Evolutionary conservation across 1,140 invertebrate genomes (phyloP).

Genomic region (Leptinotarsa lineolata): DNA sequence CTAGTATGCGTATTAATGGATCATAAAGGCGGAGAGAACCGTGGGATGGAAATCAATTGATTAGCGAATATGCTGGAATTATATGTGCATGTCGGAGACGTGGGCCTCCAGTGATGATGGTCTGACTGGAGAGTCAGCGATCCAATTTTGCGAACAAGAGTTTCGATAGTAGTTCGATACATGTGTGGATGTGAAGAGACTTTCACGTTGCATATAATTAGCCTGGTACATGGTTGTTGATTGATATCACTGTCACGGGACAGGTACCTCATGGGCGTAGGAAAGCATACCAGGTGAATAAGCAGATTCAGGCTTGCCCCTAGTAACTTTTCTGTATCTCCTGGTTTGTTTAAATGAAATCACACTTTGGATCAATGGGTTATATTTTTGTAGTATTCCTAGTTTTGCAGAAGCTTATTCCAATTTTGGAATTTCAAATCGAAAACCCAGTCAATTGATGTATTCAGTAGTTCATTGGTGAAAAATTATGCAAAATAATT

Average conservation of each 20-base stretch:
- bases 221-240: not conserved
- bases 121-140: not conserved
- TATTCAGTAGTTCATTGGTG: too few species aligned
- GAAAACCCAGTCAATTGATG: too few species aligned
- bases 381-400: too few species aligned
- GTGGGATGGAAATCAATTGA: conserved; percentile 1
- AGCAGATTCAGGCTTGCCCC: too few species aligned
- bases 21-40: not conserved
- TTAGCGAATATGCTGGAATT: not conserved
- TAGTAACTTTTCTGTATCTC: too few species aligned
- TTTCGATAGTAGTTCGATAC: not conserved
- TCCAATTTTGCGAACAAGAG: not conserved
- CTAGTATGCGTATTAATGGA: conserved; percentile 8
- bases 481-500: too few species aligned
- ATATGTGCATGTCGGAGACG: not conserved
- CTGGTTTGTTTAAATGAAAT: too few species aligned
- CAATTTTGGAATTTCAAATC: too few species aligned
- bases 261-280: too few species aligned
- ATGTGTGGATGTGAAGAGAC: not conserved
- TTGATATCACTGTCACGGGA: not conserved
- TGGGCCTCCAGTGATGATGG: not conserved
- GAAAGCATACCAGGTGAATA: too few species aligned
- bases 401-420: too few species aligned
- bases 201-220: conserved; percentile 2
- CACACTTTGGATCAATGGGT: too few species aligned